phyloP scores from a whole-genome alignment of 1,140 invertebrate species.

The Zaprionus kolodkinae region DNA sequence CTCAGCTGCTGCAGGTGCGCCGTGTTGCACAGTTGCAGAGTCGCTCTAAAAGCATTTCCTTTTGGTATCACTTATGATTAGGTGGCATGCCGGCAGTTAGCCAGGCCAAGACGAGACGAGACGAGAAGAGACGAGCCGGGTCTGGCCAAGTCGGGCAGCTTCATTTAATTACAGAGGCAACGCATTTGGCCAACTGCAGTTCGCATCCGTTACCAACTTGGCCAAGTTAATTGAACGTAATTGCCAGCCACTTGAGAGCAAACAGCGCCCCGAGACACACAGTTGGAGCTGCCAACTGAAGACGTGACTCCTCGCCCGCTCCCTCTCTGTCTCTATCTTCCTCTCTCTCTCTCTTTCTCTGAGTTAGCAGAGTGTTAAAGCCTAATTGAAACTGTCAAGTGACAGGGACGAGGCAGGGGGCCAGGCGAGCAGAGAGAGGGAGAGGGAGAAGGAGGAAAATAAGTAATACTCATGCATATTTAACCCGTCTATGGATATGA shows the following conservation, averaged over 20 bases:
- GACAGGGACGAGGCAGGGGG: conserved; percentile 36
- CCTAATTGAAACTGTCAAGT: conserved; percentile 78
- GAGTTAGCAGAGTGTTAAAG: conserved; percentile 67
- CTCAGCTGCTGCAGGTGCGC: conserved; percentile 35
- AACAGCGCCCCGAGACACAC: conserved; percentile 44
- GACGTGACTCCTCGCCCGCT: neutral
- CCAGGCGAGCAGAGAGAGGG: neutral
- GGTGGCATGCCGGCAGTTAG: conserved; percentile 79
- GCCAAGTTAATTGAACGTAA: conserved; percentile 81
- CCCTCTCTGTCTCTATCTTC: neutral
- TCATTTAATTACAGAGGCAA: conserved; percentile 74
- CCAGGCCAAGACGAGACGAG: conserved; percentile 30
- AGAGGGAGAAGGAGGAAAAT: neutral
- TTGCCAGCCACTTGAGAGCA: conserved; percentile 78
- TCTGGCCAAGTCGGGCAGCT: conserved; percentile 28
- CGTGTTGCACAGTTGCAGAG: conserved; percentile 43
- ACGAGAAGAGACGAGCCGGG: conserved; percentile 11
- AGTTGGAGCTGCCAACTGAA: conserved; percentile 13
- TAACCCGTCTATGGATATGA: conserved; percentile 40
- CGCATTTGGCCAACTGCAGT: conserved; percentile 51
- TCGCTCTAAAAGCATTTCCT: conserved; percentile 73
- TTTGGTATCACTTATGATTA: conserved; percentile 82
- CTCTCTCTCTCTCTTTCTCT: neutral
- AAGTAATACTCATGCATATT: conserved; percentile 7
- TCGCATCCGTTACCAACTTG: conserved; percentile 79